These are phyloP conservation scores for Sigmodon hispidus DNA, from an alignment of 2,113 vertebrate species.

Conservation along the genomic window DNA sequence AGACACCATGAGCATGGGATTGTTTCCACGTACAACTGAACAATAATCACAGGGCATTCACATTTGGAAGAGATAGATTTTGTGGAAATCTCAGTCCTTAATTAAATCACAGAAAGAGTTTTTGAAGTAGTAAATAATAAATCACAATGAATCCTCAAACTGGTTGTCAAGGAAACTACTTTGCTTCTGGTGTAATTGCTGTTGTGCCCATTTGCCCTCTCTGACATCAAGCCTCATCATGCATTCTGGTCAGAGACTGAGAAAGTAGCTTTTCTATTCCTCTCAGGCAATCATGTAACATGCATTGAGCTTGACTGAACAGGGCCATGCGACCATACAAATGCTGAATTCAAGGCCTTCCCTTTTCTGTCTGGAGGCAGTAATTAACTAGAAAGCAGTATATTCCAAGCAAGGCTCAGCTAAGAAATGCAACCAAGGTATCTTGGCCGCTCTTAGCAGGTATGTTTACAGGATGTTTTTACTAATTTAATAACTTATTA, in stretches of 20 bases:
- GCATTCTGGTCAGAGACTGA: conserved; percentile 90
- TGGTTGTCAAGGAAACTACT: conserved; percentile 93
- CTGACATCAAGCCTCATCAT: conserved; percentile 89
- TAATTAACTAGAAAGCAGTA: conserved; percentile 77
- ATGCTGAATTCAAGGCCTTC: conserved; percentile 78
- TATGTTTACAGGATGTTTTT: conserved; percentile 59
- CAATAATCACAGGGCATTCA: conserved; percentile 70
- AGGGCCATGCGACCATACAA: conserved; percentile 74
- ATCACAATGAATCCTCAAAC: conserved; percentile 90
- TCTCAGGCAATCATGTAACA: conserved; percentile 86
- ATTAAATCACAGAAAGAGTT: conserved; percentile 90
- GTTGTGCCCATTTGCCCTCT: conserved; percentile 89
- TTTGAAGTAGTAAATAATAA: conserved; percentile 91
- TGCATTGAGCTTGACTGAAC: conserved; percentile 83
- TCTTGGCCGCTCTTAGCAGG: conserved; percentile 63
- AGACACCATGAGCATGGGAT: conserved; percentile 26
- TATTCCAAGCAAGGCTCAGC: conserved; percentile 80
- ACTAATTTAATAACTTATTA: conserved; percentile 52
- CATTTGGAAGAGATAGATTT: conserved; percentile 75
- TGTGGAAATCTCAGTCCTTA: conserved; percentile 84
- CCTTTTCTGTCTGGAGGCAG: conserved; percentile 69
- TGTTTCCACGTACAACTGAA: conserved; percentile 55
- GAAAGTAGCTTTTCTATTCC: conserved; percentile 86
- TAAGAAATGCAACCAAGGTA: conserved; percentile 73
- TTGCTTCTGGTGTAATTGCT: conserved; percentile 89